Base-by-base conservation (phyloP, 2,113 vertebrate genomes). In the Phrynocephalus versicolor region DNA sequence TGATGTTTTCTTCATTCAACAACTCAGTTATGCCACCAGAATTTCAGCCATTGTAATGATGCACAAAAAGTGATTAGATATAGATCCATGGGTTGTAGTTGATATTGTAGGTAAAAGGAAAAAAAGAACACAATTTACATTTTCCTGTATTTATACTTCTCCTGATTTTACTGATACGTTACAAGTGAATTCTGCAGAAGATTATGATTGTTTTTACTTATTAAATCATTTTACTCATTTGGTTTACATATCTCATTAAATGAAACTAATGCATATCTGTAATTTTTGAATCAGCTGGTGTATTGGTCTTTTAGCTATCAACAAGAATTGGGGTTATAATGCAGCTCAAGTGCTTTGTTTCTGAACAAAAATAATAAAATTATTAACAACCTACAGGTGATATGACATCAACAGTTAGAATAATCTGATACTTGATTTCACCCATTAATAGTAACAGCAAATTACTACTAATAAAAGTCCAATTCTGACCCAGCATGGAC, bases 11-110 rank as follows among this genome's bases (percentile, higher is more conserved):
- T 51, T 51, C 45, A 51, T 51, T 51, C 45, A 4, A 57, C 2
- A 76, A 85, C 79, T 88, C 86, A 60, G 81, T 74, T 51, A 85
- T 57, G 72, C 23, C 75, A 88, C 83, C 45, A 51, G 45, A 51
- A 82, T 91, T 93, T 94, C 86, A 93, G 88, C 82, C 88, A 65
- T 79, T 76, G 88, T 65, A 90, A 94, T 87, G 67, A 35, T 62
- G 79, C 75, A 8, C 79, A 91, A 79, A 58, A 87, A 87, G 72
- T 88, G 87, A 87, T 62, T 79, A 74, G 84, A 90, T 65, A 92
- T 90, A 88, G 88, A 87, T 77, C 19, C 27, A 83, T 86, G 41
- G 75, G 51, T 77, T 86, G 69, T 90, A 92, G 74, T 86, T 89
- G n/a, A 58, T 91, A 81, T 86, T 58, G 90, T 69, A 89, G 65